A percentile compares a stretch with the other conserved stretches of the same genome.
Evolutionary conservation across 1,140 invertebrate genomes (phyloP).

Genomic region (Drosophila carrolli): DNA sequence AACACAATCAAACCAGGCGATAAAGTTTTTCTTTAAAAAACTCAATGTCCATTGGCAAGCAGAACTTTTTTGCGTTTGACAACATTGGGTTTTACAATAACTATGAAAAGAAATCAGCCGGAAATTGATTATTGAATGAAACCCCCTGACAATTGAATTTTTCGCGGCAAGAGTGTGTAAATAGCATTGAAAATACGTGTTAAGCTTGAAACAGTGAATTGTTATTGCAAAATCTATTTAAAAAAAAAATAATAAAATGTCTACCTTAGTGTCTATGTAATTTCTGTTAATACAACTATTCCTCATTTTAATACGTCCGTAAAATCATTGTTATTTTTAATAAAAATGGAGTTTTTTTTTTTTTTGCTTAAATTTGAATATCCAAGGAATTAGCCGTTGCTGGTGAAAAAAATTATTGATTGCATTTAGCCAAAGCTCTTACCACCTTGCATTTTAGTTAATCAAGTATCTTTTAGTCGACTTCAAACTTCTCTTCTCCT

Average conservation of each 20-base stretch:
- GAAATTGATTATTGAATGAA: not conserved
- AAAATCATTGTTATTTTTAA: too few species aligned
- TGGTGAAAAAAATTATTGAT: not conserved
- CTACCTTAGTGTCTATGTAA: too few species aligned
- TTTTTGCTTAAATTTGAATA: too few species aligned
- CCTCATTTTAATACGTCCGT: too few species aligned
- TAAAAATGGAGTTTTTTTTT: too few species aligned
- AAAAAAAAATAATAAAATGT: not conserved
- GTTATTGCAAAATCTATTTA: not conserved
- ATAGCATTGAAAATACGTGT: not conserved
- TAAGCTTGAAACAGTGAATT: not conserved
- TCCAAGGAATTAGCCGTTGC: too few species aligned
- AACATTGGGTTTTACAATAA: not conserved
- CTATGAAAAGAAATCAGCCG: not conserved
- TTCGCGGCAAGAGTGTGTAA: not conserved
- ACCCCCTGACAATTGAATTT: not conserved
- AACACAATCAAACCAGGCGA: not conserved
- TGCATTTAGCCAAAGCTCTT: not conserved
- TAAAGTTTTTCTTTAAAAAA: not conserved
- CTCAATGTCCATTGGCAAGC: not conserved
- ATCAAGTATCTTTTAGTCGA: slow-evolving; percentile 5
- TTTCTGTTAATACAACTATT: too few species aligned
- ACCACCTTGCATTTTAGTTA: not conserved
- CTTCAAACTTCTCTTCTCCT: not conserved
- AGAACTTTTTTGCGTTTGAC: not conserved